Conservation (phyloP, 1,140 invertebrate species). For the Mercenaria mercenaria region DNA sequence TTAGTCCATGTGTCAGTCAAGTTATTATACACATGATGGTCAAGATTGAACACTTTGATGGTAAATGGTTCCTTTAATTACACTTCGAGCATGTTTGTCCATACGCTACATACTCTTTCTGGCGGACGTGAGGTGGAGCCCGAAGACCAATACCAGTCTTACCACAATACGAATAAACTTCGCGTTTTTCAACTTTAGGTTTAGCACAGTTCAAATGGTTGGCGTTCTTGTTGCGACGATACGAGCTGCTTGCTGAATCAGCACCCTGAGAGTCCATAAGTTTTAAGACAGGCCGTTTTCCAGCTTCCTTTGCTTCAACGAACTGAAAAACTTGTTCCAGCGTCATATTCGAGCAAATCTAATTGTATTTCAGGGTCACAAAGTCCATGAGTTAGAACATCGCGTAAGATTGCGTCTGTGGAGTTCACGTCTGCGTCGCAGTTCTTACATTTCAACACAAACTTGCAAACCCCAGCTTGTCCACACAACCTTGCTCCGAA, state of each 20-base stretch:
- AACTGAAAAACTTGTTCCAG: constrained; percentile 29
- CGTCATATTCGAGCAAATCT: constrained; percentile 63
- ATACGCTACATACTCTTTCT: too few species aligned
- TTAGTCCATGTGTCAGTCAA: too few species aligned
- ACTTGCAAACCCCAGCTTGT: constrained; percentile 67
- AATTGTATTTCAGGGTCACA: constrained; percentile 59
- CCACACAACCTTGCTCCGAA: constrained; percentile 63
- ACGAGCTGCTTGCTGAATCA: constrained; percentile 49
- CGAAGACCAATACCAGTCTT: too few species aligned
- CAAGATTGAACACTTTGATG: too few species aligned
- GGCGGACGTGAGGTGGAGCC: too few species aligned
- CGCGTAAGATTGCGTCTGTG: constrained; percentile 62
- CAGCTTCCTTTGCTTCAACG: constrained; percentile 4
- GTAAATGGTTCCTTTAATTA: neutral
- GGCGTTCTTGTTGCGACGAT: constrained; percentile 19
- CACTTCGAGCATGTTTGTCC: too few species aligned
- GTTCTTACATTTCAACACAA: constrained; percentile 45
- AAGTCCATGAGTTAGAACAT: constrained; percentile 36
- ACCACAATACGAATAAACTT: too few species aligned
- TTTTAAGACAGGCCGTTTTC: constrained; percentile 42
- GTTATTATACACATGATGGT: too few species aligned
- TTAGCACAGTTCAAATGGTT: constrained; percentile 63
- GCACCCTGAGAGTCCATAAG: neutral
- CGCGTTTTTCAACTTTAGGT: neutral
- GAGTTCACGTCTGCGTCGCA: constrained; percentile 53